Evolutionary conservation across 2,113 vertebrate genomes (phyloP).

Genomic region (human): GRCh38 chr13:97189501-97190000

Average conservation of each 20-base stretch:
- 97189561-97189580: neutral
- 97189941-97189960: slow-evolving; percentile 26
- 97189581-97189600: neutral
- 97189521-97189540: neutral
- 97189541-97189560: neutral
- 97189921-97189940: slow-evolving; percentile 58
- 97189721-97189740: neutral
- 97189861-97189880: slow-evolving; percentile 4
- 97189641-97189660: neutral
- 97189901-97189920: slow-evolving; percentile 60
- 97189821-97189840: slow-evolving; percentile 54
- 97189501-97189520: fast-evolving
- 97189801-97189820: slow-evolving; percentile 45
- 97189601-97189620: neutral
- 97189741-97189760: neutral
- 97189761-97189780: neutral
- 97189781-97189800: slow-evolving; percentile 21
- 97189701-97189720: neutral
- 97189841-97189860: slow-evolving; percentile 54
- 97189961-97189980: neutral
- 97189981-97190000: slow-evolving; percentile 28
- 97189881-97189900: slow-evolving; percentile 50
- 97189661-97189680: neutral
- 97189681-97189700: neutral
- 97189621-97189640: fast-evolving